These are phyloP conservation scores for Leptinotarsa juncta DNA, from an alignment of 2,888 invertebrate species.

Conservation along the genomic window DNA sequence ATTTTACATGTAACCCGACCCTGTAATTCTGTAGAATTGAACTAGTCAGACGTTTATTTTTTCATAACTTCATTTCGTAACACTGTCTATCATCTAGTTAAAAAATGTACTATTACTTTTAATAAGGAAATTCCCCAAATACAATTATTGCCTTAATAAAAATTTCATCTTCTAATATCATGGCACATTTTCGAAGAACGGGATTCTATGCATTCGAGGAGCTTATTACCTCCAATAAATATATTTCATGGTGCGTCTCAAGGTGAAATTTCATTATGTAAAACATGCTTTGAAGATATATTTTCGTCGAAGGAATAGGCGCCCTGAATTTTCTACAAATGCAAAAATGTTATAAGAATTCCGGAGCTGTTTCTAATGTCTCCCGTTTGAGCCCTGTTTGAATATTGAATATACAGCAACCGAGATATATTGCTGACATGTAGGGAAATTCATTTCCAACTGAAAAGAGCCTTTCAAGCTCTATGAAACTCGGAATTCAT, in stretches of 20 bases:
- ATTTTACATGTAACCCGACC: too few species aligned
- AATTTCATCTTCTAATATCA: background rate
- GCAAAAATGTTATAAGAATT: constrained; percentile 17
- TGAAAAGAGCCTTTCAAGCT: constrained; percentile 2
- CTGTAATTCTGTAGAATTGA: too few species aligned
- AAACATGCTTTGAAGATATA: constrained; percentile 10
- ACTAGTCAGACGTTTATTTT: too few species aligned
- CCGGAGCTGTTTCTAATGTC: background rate
- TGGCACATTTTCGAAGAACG: background rate
- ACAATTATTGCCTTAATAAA: too few species aligned
- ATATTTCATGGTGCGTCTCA: constrained; percentile 15
- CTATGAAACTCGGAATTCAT: background rate
- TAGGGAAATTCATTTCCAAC: background rate
- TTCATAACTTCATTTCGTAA: too few species aligned
- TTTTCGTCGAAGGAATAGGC: background rate
- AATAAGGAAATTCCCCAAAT: too few species aligned
- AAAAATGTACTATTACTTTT: too few species aligned
- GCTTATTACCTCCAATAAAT: constrained; percentile 11
- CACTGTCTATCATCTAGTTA: too few species aligned
- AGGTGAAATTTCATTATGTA: constrained; percentile 16
- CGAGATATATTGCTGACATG: background rate
- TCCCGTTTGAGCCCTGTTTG: constrained; percentile 9
- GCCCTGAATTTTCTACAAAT: constrained; percentile 3
- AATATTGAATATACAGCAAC: constrained; percentile 5
- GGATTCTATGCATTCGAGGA: background rate